These are phyloP conservation scores for Ranitomeya variabilis DNA, from an alignment of 2,113 vertebrate genomes.

Conservation along the genomic window DNA sequence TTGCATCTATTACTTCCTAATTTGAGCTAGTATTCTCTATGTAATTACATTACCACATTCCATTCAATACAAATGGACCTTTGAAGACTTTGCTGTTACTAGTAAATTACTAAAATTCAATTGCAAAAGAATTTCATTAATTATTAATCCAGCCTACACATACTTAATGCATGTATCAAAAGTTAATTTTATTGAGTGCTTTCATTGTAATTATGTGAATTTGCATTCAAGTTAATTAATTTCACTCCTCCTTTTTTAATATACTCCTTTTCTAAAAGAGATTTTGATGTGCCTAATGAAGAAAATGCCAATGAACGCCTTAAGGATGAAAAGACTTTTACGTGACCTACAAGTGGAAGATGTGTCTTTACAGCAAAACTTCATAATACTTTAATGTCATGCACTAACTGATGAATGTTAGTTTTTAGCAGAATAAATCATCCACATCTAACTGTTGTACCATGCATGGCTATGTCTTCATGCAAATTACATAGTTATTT, in stretches of 20 bases:
- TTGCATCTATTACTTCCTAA: neutral
- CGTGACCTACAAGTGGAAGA: slow-evolving; percentile 49
- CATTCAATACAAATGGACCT: neutral
- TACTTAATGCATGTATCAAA: slow-evolving; percentile 21
- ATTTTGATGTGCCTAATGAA: slow-evolving; percentile 41
- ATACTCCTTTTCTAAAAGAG: neutral
- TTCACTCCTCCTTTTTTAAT: slow-evolving; percentile 34
- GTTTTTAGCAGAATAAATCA: slow-evolving; percentile 18
- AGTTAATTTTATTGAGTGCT: slow-evolving; percentile 34
- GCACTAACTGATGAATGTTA: slow-evolving; percentile 26
- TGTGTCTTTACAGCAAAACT: slow-evolving; percentile 13
- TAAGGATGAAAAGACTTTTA: slow-evolving; percentile 52
- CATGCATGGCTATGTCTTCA: neutral
- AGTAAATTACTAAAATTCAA: slow-evolving; percentile 25
- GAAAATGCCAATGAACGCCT: slow-evolving; percentile 53
- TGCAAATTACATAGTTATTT: neutral
- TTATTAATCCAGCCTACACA: slow-evolving; percentile 23
- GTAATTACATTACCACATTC: neutral
- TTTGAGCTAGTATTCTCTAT: neutral
- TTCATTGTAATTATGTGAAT: slow-evolving; percentile 35
- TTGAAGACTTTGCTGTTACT: neutral
- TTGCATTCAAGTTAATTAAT: slow-evolving; percentile 46
- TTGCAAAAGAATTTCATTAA: slow-evolving; percentile 11
- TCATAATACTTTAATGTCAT: slow-evolving; percentile 47
- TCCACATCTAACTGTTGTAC: neutral